Conservation (phyloP, 1,140 invertebrate genomes). For the Nautilus pompilius region DNA sequence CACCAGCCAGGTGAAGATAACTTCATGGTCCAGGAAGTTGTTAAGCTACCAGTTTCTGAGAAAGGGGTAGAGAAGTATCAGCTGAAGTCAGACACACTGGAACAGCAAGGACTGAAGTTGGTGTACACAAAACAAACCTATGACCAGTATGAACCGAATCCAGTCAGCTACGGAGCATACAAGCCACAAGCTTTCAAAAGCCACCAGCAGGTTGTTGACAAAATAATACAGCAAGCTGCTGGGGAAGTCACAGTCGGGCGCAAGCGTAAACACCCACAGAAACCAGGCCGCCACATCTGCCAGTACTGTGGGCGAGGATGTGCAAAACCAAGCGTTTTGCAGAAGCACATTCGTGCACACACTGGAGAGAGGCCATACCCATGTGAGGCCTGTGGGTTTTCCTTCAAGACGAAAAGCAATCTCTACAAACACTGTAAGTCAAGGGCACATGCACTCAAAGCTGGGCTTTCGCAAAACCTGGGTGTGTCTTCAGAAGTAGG, state of each 20-base stretch:
- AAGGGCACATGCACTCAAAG: conserved; percentile 64
- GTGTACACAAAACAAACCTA: conserved; percentile 20
- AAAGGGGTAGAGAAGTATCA: conserved; percentile 8
- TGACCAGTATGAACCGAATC: neutral
- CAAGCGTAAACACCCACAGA: conserved; percentile 43
- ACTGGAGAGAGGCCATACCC: conserved; percentile 89
- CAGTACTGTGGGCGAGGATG: conserved; percentile 83
- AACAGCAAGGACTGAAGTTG: conserved; percentile 18
- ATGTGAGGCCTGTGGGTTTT: conserved; percentile 82
- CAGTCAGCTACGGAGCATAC: conserved; percentile 1
- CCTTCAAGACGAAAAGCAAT: conserved; percentile 93
- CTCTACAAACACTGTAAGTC: conserved; percentile 87
- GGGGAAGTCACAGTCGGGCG: conserved; percentile 16
- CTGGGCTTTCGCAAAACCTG: neutral
- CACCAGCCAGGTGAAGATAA: neutral
- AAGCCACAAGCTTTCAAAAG: neutral
- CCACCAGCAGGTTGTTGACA: conserved; percentile 3
- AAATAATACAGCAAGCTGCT: conserved; percentile 8
- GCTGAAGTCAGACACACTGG: conserved; percentile 10
- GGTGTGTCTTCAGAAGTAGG: conserved; percentile 3
- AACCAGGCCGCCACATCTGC: conserved; percentile 68
- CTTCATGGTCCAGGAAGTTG: neutral
- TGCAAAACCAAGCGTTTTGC: conserved; percentile 88
- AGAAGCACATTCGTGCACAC: conserved; percentile 85
- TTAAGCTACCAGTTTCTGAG: conserved; percentile 6